Conservation (phyloP, 1,140 invertebrate genomes). For the Drosophila sproati region DNA sequence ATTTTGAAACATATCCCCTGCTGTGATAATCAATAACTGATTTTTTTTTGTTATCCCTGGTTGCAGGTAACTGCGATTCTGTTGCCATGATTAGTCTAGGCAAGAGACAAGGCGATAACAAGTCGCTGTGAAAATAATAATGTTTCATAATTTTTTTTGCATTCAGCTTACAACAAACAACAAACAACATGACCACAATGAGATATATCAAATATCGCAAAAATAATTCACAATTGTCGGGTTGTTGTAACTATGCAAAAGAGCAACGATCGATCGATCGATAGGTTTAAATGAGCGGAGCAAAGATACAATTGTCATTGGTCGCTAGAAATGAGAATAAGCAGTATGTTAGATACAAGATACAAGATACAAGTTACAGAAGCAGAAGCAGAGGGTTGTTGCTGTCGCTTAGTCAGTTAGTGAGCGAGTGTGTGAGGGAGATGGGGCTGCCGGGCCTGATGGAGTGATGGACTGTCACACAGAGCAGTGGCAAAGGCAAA, state of each 20-base stretch:
- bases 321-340: conserved; percentile 53
- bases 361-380: conserved; percentile 47
- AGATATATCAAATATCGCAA: conserved; percentile 68
- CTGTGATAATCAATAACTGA: too few relatives aligned
- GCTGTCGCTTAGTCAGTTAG: conserved; percentile 30
- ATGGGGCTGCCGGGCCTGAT: conserved; percentile 6
- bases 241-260: conserved; percentile 55
- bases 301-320: conserved; percentile 57
- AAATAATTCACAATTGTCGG: conserved; percentile 61
- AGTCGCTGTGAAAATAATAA: conserved; percentile 24
- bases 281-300: conserved; percentile 13
- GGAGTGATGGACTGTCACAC: conserved; percentile 50
- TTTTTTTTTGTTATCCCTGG: background rate
- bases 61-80: background rate
- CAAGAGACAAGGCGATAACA: background rate
- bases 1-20: too few relatives aligned
- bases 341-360: conserved; percentile 30
- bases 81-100: background rate
- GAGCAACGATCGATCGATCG: conserved; percentile 71
- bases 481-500: conserved; percentile 47
- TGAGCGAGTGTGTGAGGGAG: conserved; percentile 10
- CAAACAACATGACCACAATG: conserved; percentile 63
- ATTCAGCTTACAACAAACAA: conserved; percentile 34
- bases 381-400: conserved; percentile 58
- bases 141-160: conserved; percentile 57